A percentile compares a stretch with the other conserved stretches of the same genome.
These are phyloP conservation scores for Gonatopus flavifemur DNA, from an alignment of 1,140 invertebrate genomes.

Conservation along the genomic window DNA sequence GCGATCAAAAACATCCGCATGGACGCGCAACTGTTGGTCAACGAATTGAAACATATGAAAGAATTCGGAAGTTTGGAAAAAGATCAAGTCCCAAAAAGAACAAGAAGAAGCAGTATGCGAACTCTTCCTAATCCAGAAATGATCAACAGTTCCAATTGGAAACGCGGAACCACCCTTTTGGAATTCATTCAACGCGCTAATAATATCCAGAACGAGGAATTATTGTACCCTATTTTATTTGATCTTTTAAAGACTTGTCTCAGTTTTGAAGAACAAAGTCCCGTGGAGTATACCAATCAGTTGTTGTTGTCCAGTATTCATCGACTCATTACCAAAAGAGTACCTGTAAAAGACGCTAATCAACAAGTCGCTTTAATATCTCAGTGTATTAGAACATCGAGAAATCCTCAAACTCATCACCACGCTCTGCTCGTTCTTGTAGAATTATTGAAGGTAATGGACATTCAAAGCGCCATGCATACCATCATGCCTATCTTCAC, in stretches of 20 bases:
- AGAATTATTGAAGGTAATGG: constrained; percentile 57
- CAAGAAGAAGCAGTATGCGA: constrained; percentile 39
- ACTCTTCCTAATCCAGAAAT: constrained; percentile 53
- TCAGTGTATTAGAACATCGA: constrained; percentile 82
- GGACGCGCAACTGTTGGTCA: constrained; percentile 64
- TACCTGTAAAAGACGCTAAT: constrained; percentile 61
- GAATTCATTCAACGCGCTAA: constrained; percentile 87
- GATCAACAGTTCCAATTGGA: constrained; percentile 71
- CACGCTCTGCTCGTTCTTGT: constrained; percentile 80
- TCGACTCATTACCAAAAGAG: constrained; percentile 60
- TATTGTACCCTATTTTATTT: constrained; percentile 75
- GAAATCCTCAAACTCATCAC: constrained; percentile 92
- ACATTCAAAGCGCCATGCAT: constrained; percentile 82
- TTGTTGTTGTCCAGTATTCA: constrained; percentile 77
- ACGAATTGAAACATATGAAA: constrained; percentile 65
- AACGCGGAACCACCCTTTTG: constrained; percentile 73
- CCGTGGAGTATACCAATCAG: constrained; percentile 89
- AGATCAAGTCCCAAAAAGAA: constrained; percentile 11
- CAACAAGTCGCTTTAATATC: constrained; percentile 84
- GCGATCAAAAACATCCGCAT: constrained; percentile 71
- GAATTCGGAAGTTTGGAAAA: constrained; percentile 31
- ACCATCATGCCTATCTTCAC: constrained; percentile 95
- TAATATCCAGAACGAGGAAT: constrained; percentile 64
- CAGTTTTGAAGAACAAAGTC: constrained; percentile 77
- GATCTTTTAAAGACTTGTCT: constrained; percentile 79